Conservation (phyloP, 2,888 invertebrate species). For the Eumerus sabulonum region DNA sequence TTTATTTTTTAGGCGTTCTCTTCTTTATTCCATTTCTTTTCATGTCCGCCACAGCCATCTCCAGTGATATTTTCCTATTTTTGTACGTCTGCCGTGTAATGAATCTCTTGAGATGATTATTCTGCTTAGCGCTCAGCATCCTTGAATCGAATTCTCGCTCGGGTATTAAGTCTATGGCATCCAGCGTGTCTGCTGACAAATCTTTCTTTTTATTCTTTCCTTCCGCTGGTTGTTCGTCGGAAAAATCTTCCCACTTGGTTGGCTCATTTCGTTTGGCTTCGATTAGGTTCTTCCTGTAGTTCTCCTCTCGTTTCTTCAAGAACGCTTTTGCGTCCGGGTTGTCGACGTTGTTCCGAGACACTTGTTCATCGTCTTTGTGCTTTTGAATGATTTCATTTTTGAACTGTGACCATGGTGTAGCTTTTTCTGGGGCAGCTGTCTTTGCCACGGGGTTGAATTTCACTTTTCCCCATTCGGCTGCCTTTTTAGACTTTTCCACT, state of each 20-base stretch:
- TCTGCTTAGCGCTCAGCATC: conserved; percentile 70
- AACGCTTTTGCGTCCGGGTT: conserved; percentile 67
- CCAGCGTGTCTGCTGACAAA: neutral
- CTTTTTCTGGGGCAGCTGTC: conserved; percentile 52
- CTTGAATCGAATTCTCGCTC: conserved; percentile 68
- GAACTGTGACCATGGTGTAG: conserved; percentile 75
- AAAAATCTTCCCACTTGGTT: conserved; percentile 74
- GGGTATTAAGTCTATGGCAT: neutral
- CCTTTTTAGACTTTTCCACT: conserved; percentile 42
- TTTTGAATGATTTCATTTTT: conserved; percentile 73
- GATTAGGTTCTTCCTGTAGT: conserved; percentile 73
- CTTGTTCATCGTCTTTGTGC: conserved; percentile 68
- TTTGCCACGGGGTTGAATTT: conserved; percentile 71
- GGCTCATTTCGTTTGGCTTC: conserved; percentile 71
- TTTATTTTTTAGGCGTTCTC: too few species aligned
- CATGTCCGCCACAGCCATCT: conserved; percentile 49
- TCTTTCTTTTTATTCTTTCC: neutral
- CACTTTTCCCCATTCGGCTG: conserved; percentile 71
- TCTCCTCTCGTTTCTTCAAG: conserved; percentile 72
- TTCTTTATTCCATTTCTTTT: conserved; percentile 54
- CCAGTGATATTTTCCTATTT: conserved; percentile 19
- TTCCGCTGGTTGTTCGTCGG: conserved; percentile 52
- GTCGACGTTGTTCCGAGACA: neutral
- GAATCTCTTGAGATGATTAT: conserved; percentile 69
- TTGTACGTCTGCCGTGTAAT: conserved; percentile 64